phyloP scores from a whole-genome alignment of 2,888 invertebrate species.

The Drosophila birchii region DNA sequence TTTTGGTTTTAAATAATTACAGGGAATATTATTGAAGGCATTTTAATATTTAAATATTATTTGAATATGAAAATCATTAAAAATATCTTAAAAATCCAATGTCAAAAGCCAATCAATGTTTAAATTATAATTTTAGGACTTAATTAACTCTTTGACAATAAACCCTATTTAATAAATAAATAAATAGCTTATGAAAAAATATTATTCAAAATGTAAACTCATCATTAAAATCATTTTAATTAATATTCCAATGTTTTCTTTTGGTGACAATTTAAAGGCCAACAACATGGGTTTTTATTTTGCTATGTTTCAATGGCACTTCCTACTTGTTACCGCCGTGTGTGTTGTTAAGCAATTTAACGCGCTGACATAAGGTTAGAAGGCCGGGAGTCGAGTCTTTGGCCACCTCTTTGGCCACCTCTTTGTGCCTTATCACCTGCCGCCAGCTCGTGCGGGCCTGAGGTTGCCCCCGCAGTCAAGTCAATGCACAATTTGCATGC shows the following conservation, averaged over 20 bases:
- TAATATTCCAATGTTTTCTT: background rate
- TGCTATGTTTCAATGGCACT: conserved; percentile 18
- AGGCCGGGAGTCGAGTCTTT: conserved; percentile 26
- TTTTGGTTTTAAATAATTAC: too few relatives aligned
- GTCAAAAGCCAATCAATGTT: too few relatives aligned
- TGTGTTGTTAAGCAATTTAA: conserved; percentile 32
- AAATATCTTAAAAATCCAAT: too few relatives aligned
- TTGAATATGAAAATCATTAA: too few relatives aligned
- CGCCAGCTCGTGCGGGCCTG: conserved; percentile 8
- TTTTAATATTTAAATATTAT: too few relatives aligned
- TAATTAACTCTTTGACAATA: too few relatives aligned
- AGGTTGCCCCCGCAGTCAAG: conserved; percentile 25
- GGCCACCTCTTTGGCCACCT: conserved; percentile 17
- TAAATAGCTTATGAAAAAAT: too few relatives aligned
- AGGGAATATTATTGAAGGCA: background rate
- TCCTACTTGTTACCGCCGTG: conserved; percentile 7
- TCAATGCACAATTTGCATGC: conserved; percentile 68
- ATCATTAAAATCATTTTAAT: background rate
- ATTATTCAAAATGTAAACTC: background rate
- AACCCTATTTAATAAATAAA: too few relatives aligned
- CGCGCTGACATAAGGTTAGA: conserved; percentile 31
- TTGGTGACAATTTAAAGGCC: background rate
- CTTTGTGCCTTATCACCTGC: conserved; percentile 14
- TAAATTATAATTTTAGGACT: too few relatives aligned
- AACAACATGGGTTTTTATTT: background rate